Evolutionary conservation across 1,140 invertebrate genomes (phyloP).

Genomic region (Bombyx mori): ASM3026992v2 NC_085117.1:14084501-14085000

Average conservation of each 20-base stretch:
- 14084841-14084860: too few species aligned
- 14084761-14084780: too few species aligned
- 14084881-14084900: too few species aligned
- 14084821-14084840: too few species aligned
- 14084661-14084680: conserved; percentile 65
- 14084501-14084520: conserved; percentile 7
- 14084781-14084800: too few species aligned
- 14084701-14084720: conserved; percentile 61
- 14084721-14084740: conserved; percentile 63
- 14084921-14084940: too few species aligned
- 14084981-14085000: too few species aligned
- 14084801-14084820: too few species aligned
- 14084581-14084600: conserved; percentile 64
- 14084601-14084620: conserved; percentile 59
- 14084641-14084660: conserved; percentile 66
- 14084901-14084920: too few species aligned
- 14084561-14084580: conserved; percentile 66
- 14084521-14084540: conserved; percentile 46
- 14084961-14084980: too few species aligned
- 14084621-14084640: conserved; percentile 38
- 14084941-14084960: too few species aligned
- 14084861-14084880: too few species aligned
- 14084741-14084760: conserved; percentile 57
- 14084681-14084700: conserved; percentile 49
- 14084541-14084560: conserved; percentile 48